Evolutionary conservation across 2,113 vertebrate species (phyloP), one percentile per base, ranked within the genome.

Genomic region (Pithys albifrons): DNA sequence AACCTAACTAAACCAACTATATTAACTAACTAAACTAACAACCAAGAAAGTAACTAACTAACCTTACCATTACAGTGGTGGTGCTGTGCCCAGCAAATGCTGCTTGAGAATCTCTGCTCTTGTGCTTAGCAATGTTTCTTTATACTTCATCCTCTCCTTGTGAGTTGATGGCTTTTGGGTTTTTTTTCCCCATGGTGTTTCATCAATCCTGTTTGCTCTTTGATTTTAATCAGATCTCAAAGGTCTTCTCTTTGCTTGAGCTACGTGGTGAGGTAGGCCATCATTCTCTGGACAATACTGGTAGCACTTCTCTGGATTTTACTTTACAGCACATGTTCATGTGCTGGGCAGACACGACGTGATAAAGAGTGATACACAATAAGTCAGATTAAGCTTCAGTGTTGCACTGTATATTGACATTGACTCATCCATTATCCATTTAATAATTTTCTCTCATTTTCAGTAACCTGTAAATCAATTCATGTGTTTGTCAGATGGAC

Each of bases 261-360:
- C 3, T 66, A 12, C 22, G 35, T 23, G 33, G 37, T 52, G n/a
- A 83, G 46, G 27, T 65, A n/a, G 54, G 24, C 28, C 67, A 19
- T 45, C 7, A 0, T 91, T 92, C 58, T 79, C 39, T 51, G 57
- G 45, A 37, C 48, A 64, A 27, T 31, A 29, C 35, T 72, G 25
- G 45, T 20, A 72, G 57, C 48, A 33, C 11, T 74, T 55, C 57
- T 55, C 18, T 45, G 10, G 37, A 8, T 94, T 84, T 92, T 90
- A 12, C 59, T 83, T 74, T 61, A 35, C 10, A 92, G 20, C 5
- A 5, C 6, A 5, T 19, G 39, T 35, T 77, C 69, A 23, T 4
- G 1, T 59, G 33, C 20, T 61, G 39, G 27, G 49, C 35, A 86
- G 67, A 59, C 17, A 9, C 0, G 0, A 12, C 8, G 7, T 8